Base-by-base conservation (phyloP, 2,888 invertebrate species). In the Griposia aprilina region DNA sequence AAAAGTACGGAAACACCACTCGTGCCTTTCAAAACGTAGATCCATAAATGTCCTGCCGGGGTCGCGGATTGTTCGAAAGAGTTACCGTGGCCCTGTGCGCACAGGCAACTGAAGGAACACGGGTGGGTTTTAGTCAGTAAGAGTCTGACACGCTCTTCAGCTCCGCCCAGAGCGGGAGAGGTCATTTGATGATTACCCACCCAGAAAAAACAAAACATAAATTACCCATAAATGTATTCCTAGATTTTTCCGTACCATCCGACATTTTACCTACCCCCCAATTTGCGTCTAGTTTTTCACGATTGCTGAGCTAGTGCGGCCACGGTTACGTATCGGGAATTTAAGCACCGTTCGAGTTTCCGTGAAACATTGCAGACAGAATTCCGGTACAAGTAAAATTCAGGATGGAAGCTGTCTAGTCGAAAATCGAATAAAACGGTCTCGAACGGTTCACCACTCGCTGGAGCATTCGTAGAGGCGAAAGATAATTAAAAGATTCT, bases 401-500 rank as follows among this genome's bases (percentile, higher is more conserved):
- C 30, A 57, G 41, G 41, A 20, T 60, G 48, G 45, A 48, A 60
- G n/a, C 65, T 76, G 52, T 20, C 59, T n/a, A 55, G 55, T 82
- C 17, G 60, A 74, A 66, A 73, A 83, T 73, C 41, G 50, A 78
- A 70, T 66, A 62, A 83, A 83, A 83, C 65, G 20, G 17, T 30
- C 20, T 67, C 20, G 63, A 67, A 48, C 48, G 52, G 63, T 72
- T 59, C 41, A 50, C 77, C 13, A 50, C 50, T 65, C 30, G 41
- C n/a, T 3, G 15, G n/a, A 66, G 36, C 30, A 55, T 55, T 20
- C 65, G 48, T 48, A 36, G 17, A 23, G 17, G 57, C 52, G 6
- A 77, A 36, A 67, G 55, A 67, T 77, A 77, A 82, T 77, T 82
- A 67, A 77, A 81, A 77, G 57, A 71, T 67, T 71, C 60, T 77